These are phyloP conservation scores for Urocolius indicus DNA, from an alignment of 2,113 vertebrate species.

Conservation along the genomic window DNA sequence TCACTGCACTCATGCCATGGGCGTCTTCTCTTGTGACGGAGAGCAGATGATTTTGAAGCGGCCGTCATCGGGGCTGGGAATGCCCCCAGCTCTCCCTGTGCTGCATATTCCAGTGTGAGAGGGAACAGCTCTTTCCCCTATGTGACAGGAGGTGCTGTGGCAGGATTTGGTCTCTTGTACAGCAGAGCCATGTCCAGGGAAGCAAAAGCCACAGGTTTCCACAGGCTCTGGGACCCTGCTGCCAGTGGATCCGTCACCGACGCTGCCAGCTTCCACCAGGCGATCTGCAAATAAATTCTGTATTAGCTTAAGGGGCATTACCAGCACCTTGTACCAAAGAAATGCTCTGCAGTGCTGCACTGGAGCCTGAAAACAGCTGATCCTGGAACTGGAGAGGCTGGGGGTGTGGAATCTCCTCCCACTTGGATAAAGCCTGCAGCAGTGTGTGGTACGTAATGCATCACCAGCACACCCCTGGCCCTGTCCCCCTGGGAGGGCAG, in stretches of 20 bases:
- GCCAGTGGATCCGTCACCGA: background rate
- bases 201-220: slow-evolving; percentile 90
- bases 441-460: rapidly evolving
- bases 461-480: rapidly evolving
- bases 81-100: background rate
- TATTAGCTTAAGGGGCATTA: background rate
- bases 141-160: background rate
- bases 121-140: background rate
- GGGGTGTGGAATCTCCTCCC: background rate
- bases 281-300: slow-evolving; percentile 49
- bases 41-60: slow-evolving; percentile 74
- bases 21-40: slow-evolving; percentile 71
- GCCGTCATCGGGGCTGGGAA: background rate
- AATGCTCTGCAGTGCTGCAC: background rate
- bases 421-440: rapidly evolving
- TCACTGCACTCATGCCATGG: background rate
- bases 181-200: slow-evolving; percentile 75
- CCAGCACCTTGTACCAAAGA: background rate
- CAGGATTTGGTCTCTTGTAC: slow-evolving; percentile 28
- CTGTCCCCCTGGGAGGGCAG: background rate
- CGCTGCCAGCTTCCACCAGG: slow-evolving; percentile 34
- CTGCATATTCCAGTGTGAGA: background rate
- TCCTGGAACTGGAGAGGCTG: background rate
- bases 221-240: slow-evolving; percentile 73
- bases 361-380: background rate